Evolutionary conservation across 1,140 invertebrate genomes (phyloP).

Genomic region (Drosophila mojavensis): DNA sequence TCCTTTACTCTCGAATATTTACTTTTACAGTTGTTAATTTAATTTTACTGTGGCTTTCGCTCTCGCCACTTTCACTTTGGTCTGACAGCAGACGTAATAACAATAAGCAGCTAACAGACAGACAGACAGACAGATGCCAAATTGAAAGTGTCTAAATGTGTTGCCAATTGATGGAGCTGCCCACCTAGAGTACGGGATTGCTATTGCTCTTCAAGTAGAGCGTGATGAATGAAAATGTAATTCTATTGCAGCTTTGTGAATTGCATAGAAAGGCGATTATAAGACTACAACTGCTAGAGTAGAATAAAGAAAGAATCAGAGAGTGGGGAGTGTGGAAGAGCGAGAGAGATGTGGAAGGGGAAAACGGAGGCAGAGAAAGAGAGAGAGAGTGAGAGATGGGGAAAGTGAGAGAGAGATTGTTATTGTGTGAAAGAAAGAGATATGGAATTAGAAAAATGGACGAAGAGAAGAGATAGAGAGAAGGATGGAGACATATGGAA

Average conservation of each 20-base stretch:
- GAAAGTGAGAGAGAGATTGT: neutral
- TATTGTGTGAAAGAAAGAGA: neutral
- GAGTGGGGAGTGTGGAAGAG: neutral
- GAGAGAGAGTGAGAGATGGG: neutral
- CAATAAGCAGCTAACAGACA: constrained; percentile 25
- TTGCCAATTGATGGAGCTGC: constrained; percentile 47
- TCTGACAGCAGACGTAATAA: constrained; percentile 42
- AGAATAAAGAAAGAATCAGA: too few relatives aligned
- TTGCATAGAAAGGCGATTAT: too few relatives aligned
- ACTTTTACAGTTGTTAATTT: constrained; percentile 39
- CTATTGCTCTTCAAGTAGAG: neutral
- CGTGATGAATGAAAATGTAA: neutral
- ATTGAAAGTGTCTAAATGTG: constrained; percentile 27
- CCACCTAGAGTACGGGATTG: neutral
- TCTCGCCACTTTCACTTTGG: neutral
- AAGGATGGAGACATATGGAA: neutral
- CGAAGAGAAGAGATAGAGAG: neutral
- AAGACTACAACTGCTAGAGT: too few relatives aligned
- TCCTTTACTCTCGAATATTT: constrained; percentile 15
- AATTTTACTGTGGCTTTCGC: constrained; percentile 6
- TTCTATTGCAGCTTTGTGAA: neutral
- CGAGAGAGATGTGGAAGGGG: neutral
- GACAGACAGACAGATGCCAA: constrained; percentile 15
- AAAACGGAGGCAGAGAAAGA: neutral
- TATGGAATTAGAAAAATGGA: neutral